Percentiles rank a stretch among this genome's conserved stretches.
These are phyloP conservation scores for Dexiosoma caninum DNA, from an alignment of 2,888 invertebrate species.

Conservation along the genomic window DNA sequence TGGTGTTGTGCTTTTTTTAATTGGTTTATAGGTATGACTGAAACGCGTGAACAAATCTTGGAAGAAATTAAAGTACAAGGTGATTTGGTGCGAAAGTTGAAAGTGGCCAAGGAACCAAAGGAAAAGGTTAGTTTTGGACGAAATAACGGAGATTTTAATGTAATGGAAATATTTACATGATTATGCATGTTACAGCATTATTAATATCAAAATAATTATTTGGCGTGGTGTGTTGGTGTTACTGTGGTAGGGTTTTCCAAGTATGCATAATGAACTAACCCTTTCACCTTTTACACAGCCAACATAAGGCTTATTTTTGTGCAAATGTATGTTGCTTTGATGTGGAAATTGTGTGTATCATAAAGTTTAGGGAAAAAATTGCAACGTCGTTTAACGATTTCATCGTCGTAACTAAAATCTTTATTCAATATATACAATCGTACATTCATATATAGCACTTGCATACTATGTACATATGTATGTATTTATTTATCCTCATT, in stretches of 20 bases:
- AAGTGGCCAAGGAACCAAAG: constrained; percentile 87
- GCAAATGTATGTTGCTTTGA: constrained; percentile 46
- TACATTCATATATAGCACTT: not conserved
- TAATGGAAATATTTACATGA: not conserved
- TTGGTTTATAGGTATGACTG: constrained; percentile 74
- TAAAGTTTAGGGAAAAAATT: constrained; percentile 56
- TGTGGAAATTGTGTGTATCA: constrained; percentile 61
- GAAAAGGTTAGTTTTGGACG: constrained; percentile 81
- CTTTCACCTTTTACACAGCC: constrained; percentile 27
- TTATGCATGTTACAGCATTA: constrained; percentile 9
- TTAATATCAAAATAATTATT: not conserved
- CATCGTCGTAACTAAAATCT: constrained; percentile 49
- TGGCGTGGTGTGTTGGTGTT: not conserved
- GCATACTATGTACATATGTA: not conserved
- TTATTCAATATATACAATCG: not conserved
- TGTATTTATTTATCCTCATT: not conserved
- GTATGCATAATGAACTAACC: constrained; percentile 33
- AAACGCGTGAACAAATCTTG: constrained; percentile 79
- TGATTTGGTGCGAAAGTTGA: constrained; percentile 88
- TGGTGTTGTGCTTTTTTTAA: constrained; percentile 19
- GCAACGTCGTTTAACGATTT: constrained; percentile 57
- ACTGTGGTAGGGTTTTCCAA: not conserved
- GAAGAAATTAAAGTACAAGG: constrained; percentile 85
- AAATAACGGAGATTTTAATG: not conserved
- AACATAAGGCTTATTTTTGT: constrained; percentile 35